phyloP scores from a whole-genome alignment of 2,113 vertebrate genomes.

The Chionomys nivalis region DNA sequence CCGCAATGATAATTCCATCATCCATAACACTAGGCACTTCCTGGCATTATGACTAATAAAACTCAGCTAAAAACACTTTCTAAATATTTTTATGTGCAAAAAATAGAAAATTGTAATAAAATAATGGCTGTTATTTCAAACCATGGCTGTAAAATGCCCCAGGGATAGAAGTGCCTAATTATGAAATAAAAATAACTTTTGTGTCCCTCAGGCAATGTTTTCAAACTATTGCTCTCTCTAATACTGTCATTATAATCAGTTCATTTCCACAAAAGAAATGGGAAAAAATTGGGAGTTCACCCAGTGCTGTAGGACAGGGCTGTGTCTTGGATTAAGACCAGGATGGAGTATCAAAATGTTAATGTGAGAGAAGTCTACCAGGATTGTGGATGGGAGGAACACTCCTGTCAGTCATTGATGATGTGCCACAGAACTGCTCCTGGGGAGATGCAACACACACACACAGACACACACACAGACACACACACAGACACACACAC shows the following conservation, averaged over 20 bases:
- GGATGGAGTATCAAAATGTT: constrained; percentile 79
- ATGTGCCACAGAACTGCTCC: neutral
- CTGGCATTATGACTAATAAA: constrained; percentile 73
- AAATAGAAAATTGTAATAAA: constrained; percentile 77
- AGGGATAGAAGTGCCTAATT: constrained; percentile 83
- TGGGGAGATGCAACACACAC: no score
- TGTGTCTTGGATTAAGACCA: constrained; percentile 79
- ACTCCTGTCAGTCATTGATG: constrained; percentile 50
- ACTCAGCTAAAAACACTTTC: constrained; percentile 74
- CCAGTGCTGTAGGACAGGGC: constrained; percentile 72
- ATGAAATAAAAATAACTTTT: constrained; percentile 83
- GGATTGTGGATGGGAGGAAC: constrained; percentile 73
- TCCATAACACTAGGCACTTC: constrained; percentile 75
- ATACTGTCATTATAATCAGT: constrained; percentile 82
- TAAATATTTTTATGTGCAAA: constrained; percentile 81
- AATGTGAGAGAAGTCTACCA: constrained; percentile 71
- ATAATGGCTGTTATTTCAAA: constrained; percentile 80
- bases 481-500: neutral
- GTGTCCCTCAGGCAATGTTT: constrained; percentile 82
- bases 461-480: neutral
- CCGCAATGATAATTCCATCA: constrained; percentile 83
- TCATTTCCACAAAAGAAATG: constrained; percentile 80
- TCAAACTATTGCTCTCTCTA: constrained; percentile 81
- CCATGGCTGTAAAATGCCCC: constrained; percentile 78
- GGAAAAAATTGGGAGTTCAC: constrained; percentile 77